These are phyloP conservation scores for Lates calcarifer DNA, from an alignment of 2,113 vertebrate species.

Conservation along the genomic window DNA sequence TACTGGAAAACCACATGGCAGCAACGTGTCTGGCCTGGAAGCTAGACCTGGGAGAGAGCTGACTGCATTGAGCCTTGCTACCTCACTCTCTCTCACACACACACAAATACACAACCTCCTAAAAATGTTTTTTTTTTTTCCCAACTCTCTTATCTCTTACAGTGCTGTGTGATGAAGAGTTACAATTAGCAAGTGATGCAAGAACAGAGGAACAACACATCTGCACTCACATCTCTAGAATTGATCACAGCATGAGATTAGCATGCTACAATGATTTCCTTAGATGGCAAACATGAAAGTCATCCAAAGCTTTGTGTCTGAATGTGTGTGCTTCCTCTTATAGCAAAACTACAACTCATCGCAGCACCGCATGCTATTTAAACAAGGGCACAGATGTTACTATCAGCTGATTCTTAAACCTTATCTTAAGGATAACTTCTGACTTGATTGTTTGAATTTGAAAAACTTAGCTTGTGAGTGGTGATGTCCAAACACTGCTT, in stretches of 20 bases:
- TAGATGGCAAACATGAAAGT: constrained; percentile 39
- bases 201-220: not conserved
- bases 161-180: constrained; percentile 11
- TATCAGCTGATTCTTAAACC: not conserved
- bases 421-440: not conserved
- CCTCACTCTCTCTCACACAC: not conserved
- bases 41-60: constrained; percentile 43
- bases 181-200: constrained; percentile 40
- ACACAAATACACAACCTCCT: not conserved
- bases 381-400: constrained; percentile 8
- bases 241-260: constrained; percentile 32
- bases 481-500: not conserved
- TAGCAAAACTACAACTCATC: not conserved
- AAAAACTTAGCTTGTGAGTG: not conserved
- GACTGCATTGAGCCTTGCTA: constrained; percentile 24
- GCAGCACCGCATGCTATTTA: not conserved
- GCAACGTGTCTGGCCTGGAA: constrained; percentile 61
- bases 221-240: constrained; percentile 1
- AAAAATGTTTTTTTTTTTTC: not conserved
- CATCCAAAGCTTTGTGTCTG: constrained; percentile 21
- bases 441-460: not conserved
- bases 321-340: not conserved
- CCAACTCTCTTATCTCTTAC: constrained; percentile 5
- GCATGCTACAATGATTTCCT: constrained; percentile 37
- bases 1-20: constrained; percentile 69